phyloP scores from a whole-genome alignment of 2,797 vertebrate species.

The Phyllotis vaccarum region DNA sequence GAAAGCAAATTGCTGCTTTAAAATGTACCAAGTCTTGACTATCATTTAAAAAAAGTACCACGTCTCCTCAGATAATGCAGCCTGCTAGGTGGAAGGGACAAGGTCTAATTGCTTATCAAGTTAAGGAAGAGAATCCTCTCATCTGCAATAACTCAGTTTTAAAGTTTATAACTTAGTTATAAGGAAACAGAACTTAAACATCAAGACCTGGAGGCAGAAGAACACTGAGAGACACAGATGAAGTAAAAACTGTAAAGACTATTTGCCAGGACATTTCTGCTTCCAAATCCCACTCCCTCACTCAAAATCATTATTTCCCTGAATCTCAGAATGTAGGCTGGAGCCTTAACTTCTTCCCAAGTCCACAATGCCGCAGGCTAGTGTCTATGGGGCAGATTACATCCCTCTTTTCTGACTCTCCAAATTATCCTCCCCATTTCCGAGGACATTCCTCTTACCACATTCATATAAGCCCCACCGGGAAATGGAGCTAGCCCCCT shows the following conservation, averaged over 20 bases:
- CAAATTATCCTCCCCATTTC: slow-evolving; percentile 46
- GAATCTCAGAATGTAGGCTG: background rate
- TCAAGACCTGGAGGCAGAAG: background rate
- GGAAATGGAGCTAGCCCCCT: background rate
- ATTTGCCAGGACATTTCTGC: background rate
- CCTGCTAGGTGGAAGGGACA: background rate
- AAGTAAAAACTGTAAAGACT: background rate
- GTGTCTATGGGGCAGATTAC: background rate
- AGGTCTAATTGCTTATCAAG: background rate
- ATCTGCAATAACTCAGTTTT: background rate
- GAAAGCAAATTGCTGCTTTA: background rate
- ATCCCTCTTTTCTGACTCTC: background rate
- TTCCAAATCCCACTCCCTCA: slow-evolving; percentile 13
- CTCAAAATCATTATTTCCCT: background rate
- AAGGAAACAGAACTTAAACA: background rate
- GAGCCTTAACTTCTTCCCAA: background rate
- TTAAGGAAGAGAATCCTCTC: background rate
- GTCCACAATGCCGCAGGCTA: background rate
- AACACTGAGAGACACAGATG: background rate
- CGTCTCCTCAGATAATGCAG: slow-evolving; percentile 63
- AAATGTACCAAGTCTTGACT: background rate
- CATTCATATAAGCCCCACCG: background rate
- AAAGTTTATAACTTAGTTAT: too few species aligned
- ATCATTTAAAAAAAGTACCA: background rate
- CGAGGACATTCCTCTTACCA: background rate